Base-by-base conservation (phyloP, 2,113 vertebrate genomes). In the Scomber japonicus region DNA sequence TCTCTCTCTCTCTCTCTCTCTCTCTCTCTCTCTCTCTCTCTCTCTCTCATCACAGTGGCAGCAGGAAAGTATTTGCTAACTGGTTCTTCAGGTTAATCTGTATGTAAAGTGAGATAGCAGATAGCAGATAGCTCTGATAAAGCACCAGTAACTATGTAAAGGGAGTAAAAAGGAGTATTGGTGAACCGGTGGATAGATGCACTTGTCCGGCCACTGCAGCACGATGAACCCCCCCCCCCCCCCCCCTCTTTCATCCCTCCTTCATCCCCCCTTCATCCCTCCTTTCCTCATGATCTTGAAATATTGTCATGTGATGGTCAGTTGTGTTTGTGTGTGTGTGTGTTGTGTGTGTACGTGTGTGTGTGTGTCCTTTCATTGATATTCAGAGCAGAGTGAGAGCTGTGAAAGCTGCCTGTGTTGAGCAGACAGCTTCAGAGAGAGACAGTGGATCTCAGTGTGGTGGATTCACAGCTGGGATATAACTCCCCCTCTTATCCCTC, bases 41-140 rank as follows among this genome's bases (percentile, higher is more conserved):
- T 27, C 24, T 27, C 24, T 27, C 24, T 27, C 3, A 27, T 1
- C 24, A 27, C 24, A 27, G 70, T 75, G 70, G 67, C 85, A 56
- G 67, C 85, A 56, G 77, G 71, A 14, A 79, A 14, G 57, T 40
- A 17, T 2, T 3, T 69, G 44, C 68, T 19, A 60, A 89, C 92
- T 82, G 87, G 93, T 94, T 92, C 78, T 89, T 50, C 92, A 80
- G 87, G 93, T 93, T 88, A 11, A 85, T 83, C 89, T 78, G 27
- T 75, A 1, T 24, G 44, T 0, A 0, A 40, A 13, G 31, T 0
- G 16, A 72, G 51, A 17, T 24, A 14, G 4, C 8, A 27, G 24
- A 27, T 27, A 14, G 4, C 8, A 27, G 24, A 27, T 27, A 27
- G 24, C 45, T 3, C 40, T 35, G 56, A 17, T 21, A 61, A 64